A percentile compares a stretch with the other conserved stretches of the same genome.
Conservation (phyloP, 2,888 invertebrate species). For the Euplexia lucipara region DNA sequence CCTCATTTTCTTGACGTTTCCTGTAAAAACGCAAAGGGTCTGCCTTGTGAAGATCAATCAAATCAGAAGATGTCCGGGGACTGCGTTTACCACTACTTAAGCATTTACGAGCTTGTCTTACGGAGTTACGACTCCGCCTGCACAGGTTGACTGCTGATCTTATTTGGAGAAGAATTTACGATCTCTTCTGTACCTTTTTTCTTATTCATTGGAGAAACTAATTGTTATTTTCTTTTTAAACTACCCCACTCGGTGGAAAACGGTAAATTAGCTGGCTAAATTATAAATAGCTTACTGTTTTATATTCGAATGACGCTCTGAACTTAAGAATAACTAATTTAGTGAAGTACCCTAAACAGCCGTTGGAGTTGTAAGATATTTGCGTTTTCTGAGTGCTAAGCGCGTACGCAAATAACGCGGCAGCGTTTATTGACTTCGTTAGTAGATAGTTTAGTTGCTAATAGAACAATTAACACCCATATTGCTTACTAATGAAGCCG, state of each 20-base stretch:
- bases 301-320: constrained; percentile 49
- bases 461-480: constrained; percentile 60
- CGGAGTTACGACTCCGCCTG: constrained; percentile 78
- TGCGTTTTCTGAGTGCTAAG: constrained; percentile 49
- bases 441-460: constrained; percentile 56
- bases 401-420: constrained; percentile 52
- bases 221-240: constrained; percentile 69
- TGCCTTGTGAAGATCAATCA: constrained; percentile 87
- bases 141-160: constrained; percentile 77
- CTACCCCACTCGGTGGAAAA: constrained; percentile 26
- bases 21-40: constrained; percentile 85
- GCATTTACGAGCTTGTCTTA: constrained; percentile 85
- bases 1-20: constrained; percentile 84
- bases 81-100: constrained; percentile 82
- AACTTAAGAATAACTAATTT: constrained; percentile 47
- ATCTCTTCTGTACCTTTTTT: constrained; percentile 66
- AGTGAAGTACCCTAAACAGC: constrained; percentile 30
- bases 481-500: constrained; percentile 54
- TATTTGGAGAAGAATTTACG: constrained; percentile 72
- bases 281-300: constrained; percentile 58
- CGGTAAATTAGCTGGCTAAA: constrained; percentile 51
- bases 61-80: constrained; percentile 82
- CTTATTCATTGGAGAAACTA: constrained; percentile 71
- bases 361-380: constrained; percentile 35
- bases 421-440: constrained; percentile 54